A percentile compares a stretch with the other conserved stretches of the same genome.
These are phyloP conservation scores for Lytechinus variegatus DNA, from an alignment of 35 echinoderm and acorn worm genomes.

Conservation along the genomic window DNA sequence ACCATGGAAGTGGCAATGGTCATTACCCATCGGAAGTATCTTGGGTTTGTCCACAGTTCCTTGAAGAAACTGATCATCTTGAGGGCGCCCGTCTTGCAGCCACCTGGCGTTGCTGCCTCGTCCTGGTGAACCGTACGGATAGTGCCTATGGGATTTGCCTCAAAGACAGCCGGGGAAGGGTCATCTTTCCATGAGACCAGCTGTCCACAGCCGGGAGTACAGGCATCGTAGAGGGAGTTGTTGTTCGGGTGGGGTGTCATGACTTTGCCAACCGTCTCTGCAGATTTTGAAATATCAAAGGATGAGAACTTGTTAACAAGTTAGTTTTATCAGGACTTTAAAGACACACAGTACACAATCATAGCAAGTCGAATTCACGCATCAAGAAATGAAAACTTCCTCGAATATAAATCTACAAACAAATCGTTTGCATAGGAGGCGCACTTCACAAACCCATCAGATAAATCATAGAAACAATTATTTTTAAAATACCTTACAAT, in stretches of 20 bases:
- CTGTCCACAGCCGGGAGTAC: not conserved
- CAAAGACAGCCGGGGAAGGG: conserved; percentile 9
- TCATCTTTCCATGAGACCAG: conserved; percentile 23
- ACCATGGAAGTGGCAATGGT: conserved; percentile 4
- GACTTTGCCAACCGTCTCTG: not conserved
- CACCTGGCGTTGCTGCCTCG: not conserved
- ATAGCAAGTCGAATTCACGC: too few relatives aligned
- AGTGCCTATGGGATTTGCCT: not conserved
- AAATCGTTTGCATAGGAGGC: too few relatives aligned
- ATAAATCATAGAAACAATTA: too few relatives aligned
- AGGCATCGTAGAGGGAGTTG: not conserved
- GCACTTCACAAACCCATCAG: too few relatives aligned
- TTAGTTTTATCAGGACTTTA: too few relatives aligned
- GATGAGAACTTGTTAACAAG: too few relatives aligned
- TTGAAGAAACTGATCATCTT: not conserved
- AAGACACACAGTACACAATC: too few relatives aligned
- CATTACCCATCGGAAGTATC: conserved; percentile 41
- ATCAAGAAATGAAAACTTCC: too few relatives aligned
- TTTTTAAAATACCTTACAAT: too few relatives aligned
- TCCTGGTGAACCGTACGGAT: not conserved
- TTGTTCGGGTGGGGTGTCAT: not conserved
- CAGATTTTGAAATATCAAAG: too few relatives aligned
- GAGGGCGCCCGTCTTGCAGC: not conserved
- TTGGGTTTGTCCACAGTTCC: conserved; percentile 20
- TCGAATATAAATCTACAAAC: too few relatives aligned